Base-by-base conservation (phyloP, 2,113 vertebrate genomes). In the Lota lota region DNA sequence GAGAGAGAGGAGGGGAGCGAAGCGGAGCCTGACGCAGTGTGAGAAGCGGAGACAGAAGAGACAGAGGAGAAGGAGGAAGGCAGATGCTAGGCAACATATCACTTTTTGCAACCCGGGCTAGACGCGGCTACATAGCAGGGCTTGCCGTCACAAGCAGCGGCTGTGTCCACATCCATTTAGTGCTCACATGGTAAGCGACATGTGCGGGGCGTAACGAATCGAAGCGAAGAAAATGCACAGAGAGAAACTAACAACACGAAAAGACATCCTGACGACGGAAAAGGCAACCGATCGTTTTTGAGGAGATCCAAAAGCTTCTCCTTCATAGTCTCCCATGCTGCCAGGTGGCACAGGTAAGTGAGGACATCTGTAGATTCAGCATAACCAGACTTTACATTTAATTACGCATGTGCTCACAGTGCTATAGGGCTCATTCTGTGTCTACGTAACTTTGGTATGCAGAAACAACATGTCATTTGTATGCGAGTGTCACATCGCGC, bases 11-110 rank as follows among this genome's bases (percentile, higher is more conserved):
- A 40, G 21, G 63, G 21, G 63, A 50, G 40, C 12, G 72, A 28
- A 81, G 74, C 53, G 74, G 75, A 83, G 83, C 81, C 88, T 88
- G 88, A 90, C 87, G 88, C 88, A 90, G 88, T 90, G 83, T 87
- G 80, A 83, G 81, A 79, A 74, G 75, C 84, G 36, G 77, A 80
- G 77, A 76, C 70, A 21, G 76, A 77, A 68, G 79, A 40, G 56
- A 59, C 20, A 16, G 47, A 22, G 19, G 63, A 64, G n/a, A n/a
- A 17, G 53, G 57, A 79, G 79, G 63, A 77, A 82, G 76, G 67
- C 79, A 83, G 83, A 66, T 68, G 75, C 67, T 76, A 82, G 69
- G 74, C 76, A 83, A 75, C 80, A 15, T 76, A 80, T 61, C 77
- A 74, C 77, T 63, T 77, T 83, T 76, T 54, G 70, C 78, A 77